phyloP scores from a whole-genome alignment of 2,888 invertebrate species.

The Meghimatium bilineatum region DNA sequence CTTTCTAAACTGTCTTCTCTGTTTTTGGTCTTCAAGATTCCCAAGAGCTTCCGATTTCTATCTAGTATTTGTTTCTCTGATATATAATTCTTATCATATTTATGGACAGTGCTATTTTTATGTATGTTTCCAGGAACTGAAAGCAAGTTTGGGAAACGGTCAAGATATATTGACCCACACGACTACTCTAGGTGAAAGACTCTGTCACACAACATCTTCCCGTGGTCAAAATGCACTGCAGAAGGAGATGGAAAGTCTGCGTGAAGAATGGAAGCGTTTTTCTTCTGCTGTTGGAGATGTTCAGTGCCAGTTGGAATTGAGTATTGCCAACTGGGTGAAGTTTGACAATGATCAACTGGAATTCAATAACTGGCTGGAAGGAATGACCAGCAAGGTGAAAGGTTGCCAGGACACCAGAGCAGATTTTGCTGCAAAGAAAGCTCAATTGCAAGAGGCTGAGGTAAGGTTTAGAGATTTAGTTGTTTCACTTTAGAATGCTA shows the following conservation, averaged over 20 bases:
- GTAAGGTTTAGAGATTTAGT: constrained; percentile 52
- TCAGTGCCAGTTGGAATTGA: constrained; percentile 90
- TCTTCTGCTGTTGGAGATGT: constrained; percentile 80
- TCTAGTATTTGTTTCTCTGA: neutral
- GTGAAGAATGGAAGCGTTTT: constrained; percentile 72
- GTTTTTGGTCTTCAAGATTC: neutral
- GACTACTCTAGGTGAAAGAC: constrained; percentile 80
- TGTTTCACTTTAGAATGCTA: neutral
- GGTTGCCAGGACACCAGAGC: constrained; percentile 61
- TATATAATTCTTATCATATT: neutral
- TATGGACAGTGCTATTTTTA: neutral
- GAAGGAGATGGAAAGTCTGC: constrained; percentile 68
- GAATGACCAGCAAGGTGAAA: constrained; percentile 64
- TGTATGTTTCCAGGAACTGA: constrained; percentile 78
- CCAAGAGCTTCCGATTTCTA: neutral
- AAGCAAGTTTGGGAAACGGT: constrained; percentile 80
- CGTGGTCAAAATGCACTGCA: constrained; percentile 71
- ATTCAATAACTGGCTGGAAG: constrained; percentile 86
- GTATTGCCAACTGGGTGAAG: constrained; percentile 92
- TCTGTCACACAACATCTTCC: constrained; percentile 81
- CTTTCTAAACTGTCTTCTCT: too few relatives aligned
- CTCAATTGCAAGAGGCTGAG: constrained; percentile 64
- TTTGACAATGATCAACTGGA: constrained; percentile 91
- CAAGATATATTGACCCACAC: constrained; percentile 83
- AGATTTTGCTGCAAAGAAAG: constrained; percentile 63